Base-by-base conservation (phyloP, 2,113 vertebrate species). In the Ramphastos sulfuratus region DNA sequence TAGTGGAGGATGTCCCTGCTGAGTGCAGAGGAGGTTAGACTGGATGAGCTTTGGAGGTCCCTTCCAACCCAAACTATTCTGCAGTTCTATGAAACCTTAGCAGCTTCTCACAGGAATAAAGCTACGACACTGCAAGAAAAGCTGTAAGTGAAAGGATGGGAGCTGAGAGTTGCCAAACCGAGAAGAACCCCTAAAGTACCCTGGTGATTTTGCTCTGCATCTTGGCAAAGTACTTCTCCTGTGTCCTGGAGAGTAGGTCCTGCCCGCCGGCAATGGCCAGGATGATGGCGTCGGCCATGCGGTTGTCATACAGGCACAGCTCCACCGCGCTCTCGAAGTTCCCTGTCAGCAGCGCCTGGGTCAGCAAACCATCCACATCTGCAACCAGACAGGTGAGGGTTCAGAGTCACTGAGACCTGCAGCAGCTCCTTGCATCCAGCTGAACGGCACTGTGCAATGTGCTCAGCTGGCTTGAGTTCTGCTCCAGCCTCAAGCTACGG, bases 321-420 rank as follows among this genome's bases (percentile, higher is more conserved):
- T 99, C 98, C 58, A 99, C 99, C 0, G 99, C 99, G 27, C 98
- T 98, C 87, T 98, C 98, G 33, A 99, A 99, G 97, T 99, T 97
- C 42, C 99, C 99, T 2, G 97, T 99, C 90, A 99, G 98, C 96
- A 99, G 95, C 19, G 99, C 99, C 94, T 99, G 99, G 7, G 98
- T 99, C 94, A 99, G 99, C 94, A 99, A 97, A 16, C 99, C 98
- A n/a, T 99, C 99, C 87, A 99, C 98, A 94, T 99, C 99, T 99
- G 94, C 25, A 96, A 95, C 0, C 24, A 93, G 21, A 92, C 17
- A 96, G 35, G 11, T 4, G 25, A 59, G 39, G 37, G 59, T 78
- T 87, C 52, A 60, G 19, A 87, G 56, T 27, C 80, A 70, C 44
- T 46, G 15, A 46, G 44, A 18, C 44, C 7, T 46, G 44, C 44